Evolutionary conservation across 2,113 vertebrate genomes (phyloP).

Genomic region (Anolis carolinensis): DNA sequence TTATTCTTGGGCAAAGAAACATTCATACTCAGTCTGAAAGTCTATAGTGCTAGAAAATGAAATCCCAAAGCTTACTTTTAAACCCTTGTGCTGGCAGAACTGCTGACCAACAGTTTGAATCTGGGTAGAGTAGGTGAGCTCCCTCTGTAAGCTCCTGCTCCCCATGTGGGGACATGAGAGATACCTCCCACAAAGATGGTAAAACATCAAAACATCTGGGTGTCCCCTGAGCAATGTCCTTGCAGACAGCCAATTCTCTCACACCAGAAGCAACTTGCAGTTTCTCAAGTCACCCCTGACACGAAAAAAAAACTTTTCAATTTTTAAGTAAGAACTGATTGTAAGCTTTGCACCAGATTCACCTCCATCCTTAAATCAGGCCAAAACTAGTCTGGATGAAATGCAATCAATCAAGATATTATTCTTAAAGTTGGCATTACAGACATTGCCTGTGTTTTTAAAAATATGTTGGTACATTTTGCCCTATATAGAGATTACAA

Average conservation of each 20-base stretch:
- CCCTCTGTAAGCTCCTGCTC: too few species aligned
- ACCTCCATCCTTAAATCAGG: background rate
- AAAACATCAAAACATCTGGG: too few species aligned
- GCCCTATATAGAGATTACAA: accelerated
- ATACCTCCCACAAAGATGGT: too few species aligned
- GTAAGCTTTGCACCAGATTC: background rate
- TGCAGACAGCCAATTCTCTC: too few species aligned
- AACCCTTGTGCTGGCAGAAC: too few species aligned
- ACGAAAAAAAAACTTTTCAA: too few species aligned
- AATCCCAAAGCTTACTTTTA: background rate
- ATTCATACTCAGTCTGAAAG: background rate
- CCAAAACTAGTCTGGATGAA: background rate
- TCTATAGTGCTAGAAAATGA: background rate
- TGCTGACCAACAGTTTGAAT: too few species aligned
- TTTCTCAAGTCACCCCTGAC: too few species aligned
- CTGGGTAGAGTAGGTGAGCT: too few species aligned
- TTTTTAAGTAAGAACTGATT: background rate
- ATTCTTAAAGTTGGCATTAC: accelerated
- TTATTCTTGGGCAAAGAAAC: background rate
- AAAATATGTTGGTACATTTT: accelerated
- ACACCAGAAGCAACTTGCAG: too few species aligned
- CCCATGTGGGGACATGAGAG: too few species aligned
- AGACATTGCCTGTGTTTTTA: background rate
- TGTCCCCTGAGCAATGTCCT: too few species aligned
- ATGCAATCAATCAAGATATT: background rate